Base-by-base conservation (phyloP, 2,888 invertebrate genomes). In the Dendrolimus pini region DNA sequence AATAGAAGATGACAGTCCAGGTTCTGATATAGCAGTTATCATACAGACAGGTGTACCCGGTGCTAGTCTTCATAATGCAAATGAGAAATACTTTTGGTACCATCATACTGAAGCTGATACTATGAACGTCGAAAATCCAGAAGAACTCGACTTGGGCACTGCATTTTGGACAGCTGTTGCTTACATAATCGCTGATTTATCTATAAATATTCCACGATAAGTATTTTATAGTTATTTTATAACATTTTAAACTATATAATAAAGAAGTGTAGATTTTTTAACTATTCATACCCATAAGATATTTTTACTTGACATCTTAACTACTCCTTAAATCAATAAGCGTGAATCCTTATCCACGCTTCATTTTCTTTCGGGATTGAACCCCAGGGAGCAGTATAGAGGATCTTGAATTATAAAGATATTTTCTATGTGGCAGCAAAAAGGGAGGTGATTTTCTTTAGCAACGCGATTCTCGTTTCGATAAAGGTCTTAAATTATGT, bases 91-190 rank as follows among this genome's bases (percentile, higher is more conserved):
- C 78, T 92, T 92, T 64, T 92, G 92, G 92, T 96, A 92, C 75
- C 97, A 97, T 81, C 97, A 97, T 73, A 92, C 94, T 0, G 92
- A 94, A 65, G 96, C 94, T 1, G 97, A 97, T 73, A 95, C 94
- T 0, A 95, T 97, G 94, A 92, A 94, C 59, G 94, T 96, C 0
- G 93, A 95, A 74, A 91, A 94, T 82, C 91, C 95, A 0, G 90
- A 91, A 41, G 91, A 91, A 57, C 85, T 97, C 59, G 96, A 97
- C 80, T 90, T 93, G 65, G 93, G 94, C 64, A 92, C 95, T 10
- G 96, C 96, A 0, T 88, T 96, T 57, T 97, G 96, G 94, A 94
- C 97, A 2, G 93, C 94, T 0, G 93, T 94, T 0, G 92, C 96
- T 8, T 97, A 94, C 70, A 92, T 96, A n/a, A 91, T 96, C 54